phyloP scores from a whole-genome alignment of 1,140 invertebrate species.

The Nasonia longicornis region DNA sequence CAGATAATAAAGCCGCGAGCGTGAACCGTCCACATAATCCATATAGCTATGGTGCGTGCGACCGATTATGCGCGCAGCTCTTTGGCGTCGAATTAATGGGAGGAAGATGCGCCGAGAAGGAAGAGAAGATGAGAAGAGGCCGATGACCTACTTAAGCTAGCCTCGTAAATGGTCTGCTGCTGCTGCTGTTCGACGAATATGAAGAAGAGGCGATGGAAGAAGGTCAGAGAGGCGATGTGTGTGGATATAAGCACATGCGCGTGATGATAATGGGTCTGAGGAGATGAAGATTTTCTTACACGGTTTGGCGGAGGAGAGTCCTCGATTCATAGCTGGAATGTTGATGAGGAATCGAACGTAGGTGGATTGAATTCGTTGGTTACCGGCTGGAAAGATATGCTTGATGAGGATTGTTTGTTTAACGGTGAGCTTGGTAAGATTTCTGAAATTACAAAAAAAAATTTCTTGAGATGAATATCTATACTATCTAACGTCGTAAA shows the following conservation, averaged over 20 bases:
- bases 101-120: not conserved
- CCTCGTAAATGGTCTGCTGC: constrained; percentile 6
- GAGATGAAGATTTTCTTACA: not conserved
- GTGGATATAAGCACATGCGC: not conserved
- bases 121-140: constrained; percentile 29
- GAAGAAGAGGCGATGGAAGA: constrained; percentile 3
- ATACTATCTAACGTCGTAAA: too few species aligned
- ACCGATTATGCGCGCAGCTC: not conserved
- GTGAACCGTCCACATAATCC: constrained; percentile 14
- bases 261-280: not conserved
- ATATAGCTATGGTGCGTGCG: constrained; percentile 18
- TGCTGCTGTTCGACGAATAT: constrained; percentile 9
- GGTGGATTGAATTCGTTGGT: too few species aligned
- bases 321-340: not conserved
- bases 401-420: too few species aligned
- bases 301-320: not conserved
- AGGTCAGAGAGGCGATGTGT: not conserved
- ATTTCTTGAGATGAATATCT: too few species aligned
- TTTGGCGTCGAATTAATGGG: constrained; percentile 17
- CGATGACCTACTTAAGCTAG: constrained; percentile 47
- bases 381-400: too few species aligned
- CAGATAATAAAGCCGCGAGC: constrained; percentile 2
- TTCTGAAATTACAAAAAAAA: too few species aligned
- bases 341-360: not conserved
- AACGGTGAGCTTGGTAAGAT: too few species aligned